phyloP scores from a whole-genome alignment of 1,140 invertebrate species.

The Anastrepha ludens region DNA sequence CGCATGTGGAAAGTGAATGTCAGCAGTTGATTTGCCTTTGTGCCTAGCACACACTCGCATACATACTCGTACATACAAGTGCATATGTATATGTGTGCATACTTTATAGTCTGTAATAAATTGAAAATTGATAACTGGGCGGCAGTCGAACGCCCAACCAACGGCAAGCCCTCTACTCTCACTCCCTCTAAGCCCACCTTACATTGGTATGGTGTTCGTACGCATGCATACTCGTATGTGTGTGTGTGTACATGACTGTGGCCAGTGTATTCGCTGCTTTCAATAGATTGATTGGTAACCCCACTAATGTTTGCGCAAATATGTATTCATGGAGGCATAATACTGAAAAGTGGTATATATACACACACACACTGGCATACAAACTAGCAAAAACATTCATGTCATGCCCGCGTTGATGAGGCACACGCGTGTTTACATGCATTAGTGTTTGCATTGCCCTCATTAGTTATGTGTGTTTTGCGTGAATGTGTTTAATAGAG shows the following conservation, averaged over 20 bases:
- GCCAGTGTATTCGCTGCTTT: neutral
- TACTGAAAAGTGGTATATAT: neutral
- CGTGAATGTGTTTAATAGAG: constrained; percentile 4
- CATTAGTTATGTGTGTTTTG: constrained; percentile 41
- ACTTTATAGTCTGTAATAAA: neutral
- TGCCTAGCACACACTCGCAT: neutral
- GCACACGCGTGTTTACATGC: constrained; percentile 37
- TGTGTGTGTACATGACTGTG: neutral
- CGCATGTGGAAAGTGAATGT: neutral
- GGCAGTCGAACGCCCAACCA: constrained; percentile 1
- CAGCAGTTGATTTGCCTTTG: neutral
- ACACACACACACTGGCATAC: neutral
- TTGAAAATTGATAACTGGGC: constrained; percentile 52
- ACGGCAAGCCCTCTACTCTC: neutral
- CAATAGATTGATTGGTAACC: constrained; percentile 41
- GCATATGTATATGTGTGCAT: neutral
- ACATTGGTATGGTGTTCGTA: too few relatives aligned
- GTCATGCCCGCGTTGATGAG: constrained; percentile 7
- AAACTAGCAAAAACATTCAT: neutral
- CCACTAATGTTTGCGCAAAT: constrained; percentile 6
- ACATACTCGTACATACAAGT: neutral
- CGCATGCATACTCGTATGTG: neutral
- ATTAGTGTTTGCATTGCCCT: constrained; percentile 44
- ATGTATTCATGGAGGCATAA: neutral
- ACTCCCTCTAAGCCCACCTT: neutral